Base-by-base conservation (phyloP, 2,113 vertebrate genomes). In the Dicaeum eximium region DNA sequence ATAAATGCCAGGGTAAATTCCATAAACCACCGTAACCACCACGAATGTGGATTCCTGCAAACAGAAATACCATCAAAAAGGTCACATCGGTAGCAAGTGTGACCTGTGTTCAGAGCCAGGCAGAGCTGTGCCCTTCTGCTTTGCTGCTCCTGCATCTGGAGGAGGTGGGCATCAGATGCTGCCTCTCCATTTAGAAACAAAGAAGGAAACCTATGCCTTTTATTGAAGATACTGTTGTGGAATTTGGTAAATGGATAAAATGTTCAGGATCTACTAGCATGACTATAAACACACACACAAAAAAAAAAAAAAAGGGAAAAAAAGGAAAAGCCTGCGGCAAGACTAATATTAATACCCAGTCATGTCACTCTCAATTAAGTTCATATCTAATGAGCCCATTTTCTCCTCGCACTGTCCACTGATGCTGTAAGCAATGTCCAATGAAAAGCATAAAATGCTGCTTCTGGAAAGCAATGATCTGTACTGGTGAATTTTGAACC, bases 311-410 rank as follows among this genome's bases (percentile, higher is more conserved):
- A 54, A 67, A n/a, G n/a, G n/a, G n/a, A n/a, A 78, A 81, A 69
- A 79, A 96, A 94, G 80, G 48, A 96, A 96, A 95, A 93, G 90
- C 96, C 96, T 84, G 69, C 5, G 10, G 95, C 94, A 93, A 94
- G 88, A 96, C 93, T 95, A 95, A 95, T 96, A 97, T 96, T 97
- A 97, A 96, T 96, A 97, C 77, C 77, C 95, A 96, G 92, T 72
- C 92, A 95, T 96, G 96, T 96, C 96, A 96, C 80, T 96, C 93
- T 94, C 93, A 88, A 94, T 97, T 97, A 97, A 92, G 82, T 57
- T 97, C 96, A 96, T 86, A 88, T 61, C 92, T 97, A 97, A 96
- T 92, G 95, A 97, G 95, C 90, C 89, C 83, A 96, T 96, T 97
- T 97, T 96, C 88, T 94, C 61, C 90, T 92, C 86, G 75, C 92